Base-by-base conservation (phyloP, 2,113 vertebrate species). In the Triplophysa siluroides region DNA sequence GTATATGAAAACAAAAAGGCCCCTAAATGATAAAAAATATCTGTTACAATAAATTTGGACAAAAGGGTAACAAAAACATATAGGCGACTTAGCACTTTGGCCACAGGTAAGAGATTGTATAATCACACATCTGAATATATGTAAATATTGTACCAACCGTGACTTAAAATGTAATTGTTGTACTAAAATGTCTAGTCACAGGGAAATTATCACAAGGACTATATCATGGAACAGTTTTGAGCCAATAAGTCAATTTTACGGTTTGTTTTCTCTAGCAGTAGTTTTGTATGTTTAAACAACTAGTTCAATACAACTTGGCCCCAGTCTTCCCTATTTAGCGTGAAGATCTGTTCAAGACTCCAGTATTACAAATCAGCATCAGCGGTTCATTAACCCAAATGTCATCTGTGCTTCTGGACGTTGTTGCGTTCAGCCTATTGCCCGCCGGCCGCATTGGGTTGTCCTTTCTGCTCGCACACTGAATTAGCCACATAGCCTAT, bases 401-500 rank as follows among this genome's bases (percentile, higher is more conserved):
- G 54, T 73, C 71, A 62, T 75, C 5, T 12, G 14, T 75, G 33
- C 24, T 65, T 63, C 43, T 5, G 29, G 60, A 26, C 16, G 43
- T 47, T 64, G 16, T 54, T 77, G 26, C n/a, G 13, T 58, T 58
- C 54, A 21, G 54, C 54, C n/a, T 58, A 21, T 10, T 21, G 75
- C 26, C 64, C 50, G 7, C 79, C 75, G 65, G 33, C 0, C 16
- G 41, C 60, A 7, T 38, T 16, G 63, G 21, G 16, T 67, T 80
- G 70, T 58, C 19, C 0, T 56, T 85, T 80, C 26, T 38, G 80
- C 78, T 92, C 56, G 79, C 91, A 92, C 52, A 89, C 1, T 52
- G 80, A 19, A 11, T 61, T 88, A 68, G 91, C 92, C 83, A 93
- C 0, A 83, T 89, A 90, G 64, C 91, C 92, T 43, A 93, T 78